phyloP scores from a whole-genome alignment of 53 echinoderm and acorn worm species.

The Astropecten irregularis region DNA sequence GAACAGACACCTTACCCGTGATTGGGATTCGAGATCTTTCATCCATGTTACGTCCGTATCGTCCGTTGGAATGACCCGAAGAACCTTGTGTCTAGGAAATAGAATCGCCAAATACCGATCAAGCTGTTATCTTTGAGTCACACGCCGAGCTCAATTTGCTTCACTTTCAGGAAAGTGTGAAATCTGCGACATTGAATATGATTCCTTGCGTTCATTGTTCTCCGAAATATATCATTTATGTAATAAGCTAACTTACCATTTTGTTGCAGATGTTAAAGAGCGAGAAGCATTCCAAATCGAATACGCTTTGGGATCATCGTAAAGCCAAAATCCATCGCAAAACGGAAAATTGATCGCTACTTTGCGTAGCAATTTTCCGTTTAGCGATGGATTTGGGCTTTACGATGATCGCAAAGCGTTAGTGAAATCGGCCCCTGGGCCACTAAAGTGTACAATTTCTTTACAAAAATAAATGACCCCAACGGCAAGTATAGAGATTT shows the following conservation, averaged over 20 bases:
- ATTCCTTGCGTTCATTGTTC: not conserved
- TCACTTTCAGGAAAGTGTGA: not conserved
- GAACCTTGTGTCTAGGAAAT: slow-evolving; percentile 42
- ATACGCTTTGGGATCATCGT: no score
- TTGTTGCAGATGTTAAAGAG: no score
- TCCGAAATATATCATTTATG: not conserved
- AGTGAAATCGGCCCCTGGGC: no score
- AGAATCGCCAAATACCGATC: not conserved
- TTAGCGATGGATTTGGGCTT: no score
- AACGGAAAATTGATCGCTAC: no score
- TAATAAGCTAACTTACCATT: no score
- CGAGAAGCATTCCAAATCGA: no score
- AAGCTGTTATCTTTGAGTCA: not conserved
- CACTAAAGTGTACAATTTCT: not conserved
- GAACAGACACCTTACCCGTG: not conserved
- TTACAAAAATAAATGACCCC: not conserved
- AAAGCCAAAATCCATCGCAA: no score
- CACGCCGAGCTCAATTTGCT: not conserved
- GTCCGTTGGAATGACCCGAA: slow-evolving; percentile 7
- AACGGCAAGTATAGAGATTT: not conserved
- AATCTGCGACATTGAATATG: not conserved
- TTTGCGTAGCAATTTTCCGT: no score
- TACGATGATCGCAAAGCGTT: no score
- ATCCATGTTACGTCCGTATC: slow-evolving; percentile 25
- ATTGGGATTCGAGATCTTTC: not conserved